Evolutionary conservation across 2,797 vertebrate genomes (phyloP), one percentile per base, ranked within the genome.

Genomic region (Chloroceryle inda): DNA sequence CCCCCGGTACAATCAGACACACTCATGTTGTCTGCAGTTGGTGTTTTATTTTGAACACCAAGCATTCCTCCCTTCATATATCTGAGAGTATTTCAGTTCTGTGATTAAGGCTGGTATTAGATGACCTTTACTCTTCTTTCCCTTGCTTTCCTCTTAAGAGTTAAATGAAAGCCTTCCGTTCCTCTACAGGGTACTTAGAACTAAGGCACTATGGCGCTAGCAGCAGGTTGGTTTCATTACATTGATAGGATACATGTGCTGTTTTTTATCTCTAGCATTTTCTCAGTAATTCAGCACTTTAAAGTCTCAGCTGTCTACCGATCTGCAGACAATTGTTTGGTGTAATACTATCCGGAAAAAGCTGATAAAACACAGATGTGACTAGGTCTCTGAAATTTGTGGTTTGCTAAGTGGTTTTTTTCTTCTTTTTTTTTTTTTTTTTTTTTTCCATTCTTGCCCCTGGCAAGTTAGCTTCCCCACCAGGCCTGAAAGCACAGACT

Each of bases 331-430:
- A 99, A 99, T 99, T 98, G 99, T 99, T 99, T 98, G 97, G 98
- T 98, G 99, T 99, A 99, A 99, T 98, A 98, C 98, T 99, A 99
- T 99, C 99, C 99, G 99, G 98, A 99, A 98, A 98, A 98, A 98
- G 98, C 98, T 99, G 99, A 99, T 99, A 99, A 99, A 99, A 99
- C 98, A 98, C 99, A 99, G 99, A 99, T 99, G 99, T 99, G 98
- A 98, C 97, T 98, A 98, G 98, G 98, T 99, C 99, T 99, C 98
- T 99, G 98, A 99, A 99, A 99, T 99, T 99, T 99, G 98, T 98
- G 98, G 99, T 98, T 98, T 98, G 97, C 98, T 98, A 98, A 98
- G 98, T 98, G 98, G 96, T 33, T 82, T 79, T 97, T 97, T 95
- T 58, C 0, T 2, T 6, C 0, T 35, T 6, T 3, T 7, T 1